Evolutionary conservation across 1,140 invertebrate genomes (phyloP).

Genomic region (Apis dorsata): DNA sequence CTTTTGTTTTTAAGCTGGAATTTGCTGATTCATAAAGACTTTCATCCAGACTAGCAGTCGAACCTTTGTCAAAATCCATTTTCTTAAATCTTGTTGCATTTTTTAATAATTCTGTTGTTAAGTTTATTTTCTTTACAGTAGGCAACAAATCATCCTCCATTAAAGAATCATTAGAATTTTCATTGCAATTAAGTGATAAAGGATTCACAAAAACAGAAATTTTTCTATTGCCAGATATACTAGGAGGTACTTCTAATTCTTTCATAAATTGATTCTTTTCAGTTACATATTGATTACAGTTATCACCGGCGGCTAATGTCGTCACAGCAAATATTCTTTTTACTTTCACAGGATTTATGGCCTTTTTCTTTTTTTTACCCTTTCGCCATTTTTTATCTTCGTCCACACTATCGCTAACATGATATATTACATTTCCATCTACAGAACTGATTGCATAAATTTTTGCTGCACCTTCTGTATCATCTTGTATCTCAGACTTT

Average conservation of each 20-base stretch:
- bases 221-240: slow-evolving; percentile 78
- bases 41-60: slow-evolving; percentile 74
- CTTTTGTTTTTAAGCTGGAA: slow-evolving; percentile 65
- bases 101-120: slow-evolving; percentile 71
- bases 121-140: slow-evolving; percentile 60
- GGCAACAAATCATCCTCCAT: slow-evolving; percentile 70
- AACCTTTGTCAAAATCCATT: slow-evolving; percentile 72
- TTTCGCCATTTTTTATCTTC: slow-evolving; percentile 71
- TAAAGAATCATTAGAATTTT: slow-evolving; percentile 74
- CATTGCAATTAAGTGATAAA: slow-evolving; percentile 74
- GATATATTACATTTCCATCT: slow-evolving; percentile 92
- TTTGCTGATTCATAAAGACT: slow-evolving; percentile 74
- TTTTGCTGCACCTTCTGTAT: slow-evolving; percentile 82
- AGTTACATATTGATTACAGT: slow-evolving; percentile 79
- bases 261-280: slow-evolving; percentile 80
- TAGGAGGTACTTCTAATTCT: slow-evolving; percentile 81
- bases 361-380: slow-evolving; percentile 67
- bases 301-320: slow-evolving; percentile 76
- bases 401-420: slow-evolving; percentile 82
- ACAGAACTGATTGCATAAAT: slow-evolving; percentile 93
- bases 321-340: slow-evolving; percentile 80
- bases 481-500: slow-evolving; percentile 73
- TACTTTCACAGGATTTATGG: slow-evolving; percentile 78
- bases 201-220: slow-evolving; percentile 83
- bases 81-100: slow-evolving; percentile 77